These are phyloP conservation scores for Adelosebastes latens DNA, from an alignment of 2,797 vertebrate species.

Conservation along the genomic window DNA sequence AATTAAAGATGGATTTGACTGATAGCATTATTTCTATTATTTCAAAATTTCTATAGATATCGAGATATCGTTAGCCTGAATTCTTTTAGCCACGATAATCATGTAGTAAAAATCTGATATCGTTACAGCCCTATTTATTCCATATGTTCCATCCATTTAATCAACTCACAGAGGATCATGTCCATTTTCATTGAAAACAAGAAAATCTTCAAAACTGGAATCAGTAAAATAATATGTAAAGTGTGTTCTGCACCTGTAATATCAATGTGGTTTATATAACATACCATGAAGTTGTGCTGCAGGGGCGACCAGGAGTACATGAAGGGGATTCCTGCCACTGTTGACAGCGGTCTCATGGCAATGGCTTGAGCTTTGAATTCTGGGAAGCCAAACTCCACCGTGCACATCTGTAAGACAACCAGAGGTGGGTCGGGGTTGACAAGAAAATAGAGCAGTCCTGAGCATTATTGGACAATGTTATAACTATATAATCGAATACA, in stretches of 20 bases:
- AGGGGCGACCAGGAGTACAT: slow-evolving; percentile 99
- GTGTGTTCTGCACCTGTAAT: background rate
- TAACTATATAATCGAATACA: background rate
- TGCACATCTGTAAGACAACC: slow-evolving; percentile 84
- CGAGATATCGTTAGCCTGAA: too few species aligned
- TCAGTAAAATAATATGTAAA: background rate
- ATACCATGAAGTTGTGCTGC: slow-evolving; percentile 99
- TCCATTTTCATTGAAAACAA: background rate
- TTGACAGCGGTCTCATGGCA: slow-evolving; percentile 92
- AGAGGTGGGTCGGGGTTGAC: background rate
- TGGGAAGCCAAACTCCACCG: slow-evolving; percentile 93
- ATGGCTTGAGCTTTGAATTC: slow-evolving; percentile 90
- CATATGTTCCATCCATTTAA: background rate
- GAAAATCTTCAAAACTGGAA: background rate
- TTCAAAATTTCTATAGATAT: too few species aligned
- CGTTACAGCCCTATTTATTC: too few species aligned
- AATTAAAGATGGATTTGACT: too few species aligned
- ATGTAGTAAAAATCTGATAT: too few species aligned
- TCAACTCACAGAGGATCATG: background rate
- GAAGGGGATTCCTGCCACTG: slow-evolving; percentile 94
- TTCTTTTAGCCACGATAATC: too few species aligned
- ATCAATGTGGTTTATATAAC: background rate
- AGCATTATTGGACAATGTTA: background rate
- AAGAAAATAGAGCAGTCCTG: background rate
- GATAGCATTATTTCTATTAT: too few species aligned